phyloP scores from a whole-genome alignment of 1,140 invertebrate genomes.

The Adelges cooleyi region DNA sequence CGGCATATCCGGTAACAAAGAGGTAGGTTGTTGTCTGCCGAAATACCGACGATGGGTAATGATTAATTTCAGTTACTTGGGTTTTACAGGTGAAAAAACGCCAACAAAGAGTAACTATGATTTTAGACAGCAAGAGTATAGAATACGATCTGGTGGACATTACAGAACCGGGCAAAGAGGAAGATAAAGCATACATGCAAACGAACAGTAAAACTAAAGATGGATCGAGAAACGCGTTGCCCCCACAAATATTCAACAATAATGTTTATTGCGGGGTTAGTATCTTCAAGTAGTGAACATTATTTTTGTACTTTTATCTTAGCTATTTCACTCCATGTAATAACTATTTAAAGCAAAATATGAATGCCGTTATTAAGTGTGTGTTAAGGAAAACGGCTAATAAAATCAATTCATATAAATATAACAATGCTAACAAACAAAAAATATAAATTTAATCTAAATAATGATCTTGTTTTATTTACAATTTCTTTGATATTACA shows the following conservation, averaged over 20 bases:
- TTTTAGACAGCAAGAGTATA: constrained; percentile 79
- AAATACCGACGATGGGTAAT: background rate
- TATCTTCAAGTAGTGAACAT: too few relatives aligned
- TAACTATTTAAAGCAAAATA: too few relatives aligned
- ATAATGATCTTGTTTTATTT: too few relatives aligned
- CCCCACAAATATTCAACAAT: constrained; percentile 89
- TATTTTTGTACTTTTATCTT: too few relatives aligned
- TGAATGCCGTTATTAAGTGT: too few relatives aligned
- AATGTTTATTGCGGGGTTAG: constrained; percentile 84
- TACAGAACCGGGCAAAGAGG: constrained; percentile 76
- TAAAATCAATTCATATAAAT: too few relatives aligned
- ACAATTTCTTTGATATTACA: too few relatives aligned
- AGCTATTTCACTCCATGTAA: too few relatives aligned
- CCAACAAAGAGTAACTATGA: constrained; percentile 82
- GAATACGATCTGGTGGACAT: constrained; percentile 83
- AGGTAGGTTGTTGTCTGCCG: constrained; percentile 51
- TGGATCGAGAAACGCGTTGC: constrained; percentile 54
- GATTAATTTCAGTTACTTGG: constrained; percentile 29
- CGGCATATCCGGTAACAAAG: constrained; percentile 80
- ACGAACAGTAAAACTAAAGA: constrained; percentile 67
- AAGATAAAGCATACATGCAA: constrained; percentile 86
- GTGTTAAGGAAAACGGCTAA: too few relatives aligned
- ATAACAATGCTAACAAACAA: too few relatives aligned
- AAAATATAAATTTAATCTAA: too few relatives aligned
- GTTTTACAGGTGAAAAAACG: constrained; percentile 77